Percentiles rank a stretch among this genome's conserved stretches.
Evolutionary conservation across 92 coral and sea anemone species (phyloP).

Genomic region (Ricordea florida): DNA sequence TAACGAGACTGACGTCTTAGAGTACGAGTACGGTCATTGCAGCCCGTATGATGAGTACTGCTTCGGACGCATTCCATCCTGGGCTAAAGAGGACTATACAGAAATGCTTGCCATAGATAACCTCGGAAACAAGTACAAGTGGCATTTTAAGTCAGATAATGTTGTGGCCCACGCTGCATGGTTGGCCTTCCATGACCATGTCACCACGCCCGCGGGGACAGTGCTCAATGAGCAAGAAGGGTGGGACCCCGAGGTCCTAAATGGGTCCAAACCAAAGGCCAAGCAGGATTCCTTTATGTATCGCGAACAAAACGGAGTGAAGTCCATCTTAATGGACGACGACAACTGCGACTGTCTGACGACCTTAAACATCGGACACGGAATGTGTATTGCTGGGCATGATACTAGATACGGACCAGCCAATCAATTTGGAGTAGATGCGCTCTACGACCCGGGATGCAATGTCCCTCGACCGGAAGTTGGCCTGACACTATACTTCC

Average conservation of each 20-base stretch:
- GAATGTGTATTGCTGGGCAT: constrained; percentile 62
- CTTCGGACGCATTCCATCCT: constrained; percentile 78
- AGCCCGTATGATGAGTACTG: constrained; percentile 63
- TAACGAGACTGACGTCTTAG: constrained; percentile 60
- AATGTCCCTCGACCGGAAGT: constrained; percentile 72
- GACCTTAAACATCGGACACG: constrained; percentile 73
- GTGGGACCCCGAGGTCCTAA: constrained; percentile 66
- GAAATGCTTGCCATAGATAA: constrained; percentile 78
- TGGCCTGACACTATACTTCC: constrained; percentile 72
- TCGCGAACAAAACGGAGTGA: constrained; percentile 71
- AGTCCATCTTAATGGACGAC: constrained; percentile 73
- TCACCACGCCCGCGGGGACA: constrained; percentile 48
- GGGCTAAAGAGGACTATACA: constrained; percentile 74
- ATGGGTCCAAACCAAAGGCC: constrained; percentile 54
- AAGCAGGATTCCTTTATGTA: constrained; percentile 77
- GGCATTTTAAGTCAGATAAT: constrained; percentile 69
- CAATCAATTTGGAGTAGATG: constrained; percentile 73
- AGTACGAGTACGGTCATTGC: constrained; percentile 60
- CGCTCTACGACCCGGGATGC: constrained; percentile 63
- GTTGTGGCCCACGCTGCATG: constrained; percentile 77
- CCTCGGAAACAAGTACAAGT: constrained; percentile 56
- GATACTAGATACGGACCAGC: constrained; percentile 53
- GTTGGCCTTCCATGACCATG: constrained; percentile 78
- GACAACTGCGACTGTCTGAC: constrained; percentile 76
- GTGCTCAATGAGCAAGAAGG: constrained; percentile 27